A percentile compares a stretch with the other conserved stretches of the same genome.
Evolutionary conservation across 2,797 vertebrate species (phyloP).

Genomic region (Phrynocephalus forsythii): DNA sequence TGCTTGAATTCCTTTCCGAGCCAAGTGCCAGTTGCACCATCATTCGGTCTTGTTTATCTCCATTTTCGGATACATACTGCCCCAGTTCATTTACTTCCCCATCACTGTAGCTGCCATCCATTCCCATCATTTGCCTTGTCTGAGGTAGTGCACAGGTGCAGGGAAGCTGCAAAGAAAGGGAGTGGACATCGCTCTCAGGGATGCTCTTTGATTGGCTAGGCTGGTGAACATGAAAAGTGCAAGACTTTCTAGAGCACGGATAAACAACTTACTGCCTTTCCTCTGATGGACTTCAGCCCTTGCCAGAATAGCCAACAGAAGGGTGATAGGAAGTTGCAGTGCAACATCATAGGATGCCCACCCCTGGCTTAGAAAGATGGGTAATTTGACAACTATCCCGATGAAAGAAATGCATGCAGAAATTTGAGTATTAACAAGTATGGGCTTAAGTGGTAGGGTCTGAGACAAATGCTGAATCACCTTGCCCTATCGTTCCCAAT

Average conservation of each 20-base stretch:
- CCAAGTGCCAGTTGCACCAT: slow-evolving; percentile 87
- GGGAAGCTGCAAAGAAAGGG: slow-evolving; percentile 77
- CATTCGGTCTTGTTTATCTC: slow-evolving; percentile 84
- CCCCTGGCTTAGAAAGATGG: not conserved
- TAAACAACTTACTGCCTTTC: not conserved
- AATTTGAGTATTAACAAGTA: not conserved
- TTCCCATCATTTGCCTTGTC: slow-evolving; percentile 74
- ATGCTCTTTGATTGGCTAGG: not conserved
- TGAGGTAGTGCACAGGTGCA: slow-evolving; percentile 85
- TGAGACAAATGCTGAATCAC: no score
- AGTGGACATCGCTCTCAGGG: not conserved
- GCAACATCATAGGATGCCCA: not conserved
- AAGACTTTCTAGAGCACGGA: not conserved
- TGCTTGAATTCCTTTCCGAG: slow-evolving; percentile 79
- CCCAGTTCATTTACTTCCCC: slow-evolving; percentile 84
- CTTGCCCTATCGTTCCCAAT: no score
- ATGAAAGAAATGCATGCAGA: not conserved
- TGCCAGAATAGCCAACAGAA: not conserved
- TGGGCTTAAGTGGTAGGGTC: no score
- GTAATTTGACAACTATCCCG: not conserved
- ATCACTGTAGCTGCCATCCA: slow-evolving; percentile 86
- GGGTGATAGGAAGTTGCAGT: not conserved
- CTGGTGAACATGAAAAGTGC: not conserved
- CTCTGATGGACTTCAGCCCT: not conserved
- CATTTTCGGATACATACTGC: slow-evolving; percentile 81